Evolutionary conservation across 2,888 invertebrate species (phyloP).

Genomic region (Thereva unica): DNA sequence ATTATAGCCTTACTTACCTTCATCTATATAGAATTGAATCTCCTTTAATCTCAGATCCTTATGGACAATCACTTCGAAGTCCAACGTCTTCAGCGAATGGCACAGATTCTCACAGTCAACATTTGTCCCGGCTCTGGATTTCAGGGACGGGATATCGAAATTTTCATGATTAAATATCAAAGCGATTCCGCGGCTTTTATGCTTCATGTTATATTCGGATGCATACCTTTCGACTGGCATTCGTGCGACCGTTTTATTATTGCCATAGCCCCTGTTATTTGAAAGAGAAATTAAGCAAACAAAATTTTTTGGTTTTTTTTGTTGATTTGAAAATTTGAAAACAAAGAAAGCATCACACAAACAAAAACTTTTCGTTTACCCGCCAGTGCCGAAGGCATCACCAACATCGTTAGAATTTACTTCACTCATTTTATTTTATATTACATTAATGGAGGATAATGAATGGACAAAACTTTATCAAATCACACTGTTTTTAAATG

Average conservation of each 20-base stretch:
- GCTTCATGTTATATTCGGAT: constrained; percentile 84
- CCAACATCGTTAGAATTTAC: constrained; percentile 37
- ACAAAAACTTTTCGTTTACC: constrained; percentile 1
- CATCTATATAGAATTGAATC: constrained; percentile 67
- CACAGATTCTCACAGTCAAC: constrained; percentile 79
- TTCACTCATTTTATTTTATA: constrained; percentile 21
- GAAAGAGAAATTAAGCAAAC: neutral
- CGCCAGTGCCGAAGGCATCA: constrained; percentile 39
- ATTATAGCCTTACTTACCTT: constrained; percentile 48
- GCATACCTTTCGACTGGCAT: constrained; percentile 73
- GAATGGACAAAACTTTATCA: no score
- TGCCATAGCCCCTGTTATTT: constrained; percentile 51
- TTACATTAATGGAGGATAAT: no score
- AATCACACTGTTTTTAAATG: no score
- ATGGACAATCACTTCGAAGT: constrained; percentile 72
- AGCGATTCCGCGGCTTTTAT: constrained; percentile 78
- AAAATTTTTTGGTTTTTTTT: neutral
- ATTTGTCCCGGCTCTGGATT: constrained; percentile 80
- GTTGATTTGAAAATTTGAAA: constrained; percentile 1
- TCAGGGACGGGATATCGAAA: constrained; percentile 74
- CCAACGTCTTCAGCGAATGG: constrained; percentile 66
- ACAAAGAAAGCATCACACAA: constrained; percentile 12
- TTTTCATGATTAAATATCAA: constrained; percentile 89
- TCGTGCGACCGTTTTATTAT: constrained; percentile 57
- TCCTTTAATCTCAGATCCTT: constrained; percentile 73